A percentile compares a stretch with the other conserved stretches of the same genome.
Conservation (phyloP, 2,113 vertebrate genomes). For the Glaucomys volans region DNA sequence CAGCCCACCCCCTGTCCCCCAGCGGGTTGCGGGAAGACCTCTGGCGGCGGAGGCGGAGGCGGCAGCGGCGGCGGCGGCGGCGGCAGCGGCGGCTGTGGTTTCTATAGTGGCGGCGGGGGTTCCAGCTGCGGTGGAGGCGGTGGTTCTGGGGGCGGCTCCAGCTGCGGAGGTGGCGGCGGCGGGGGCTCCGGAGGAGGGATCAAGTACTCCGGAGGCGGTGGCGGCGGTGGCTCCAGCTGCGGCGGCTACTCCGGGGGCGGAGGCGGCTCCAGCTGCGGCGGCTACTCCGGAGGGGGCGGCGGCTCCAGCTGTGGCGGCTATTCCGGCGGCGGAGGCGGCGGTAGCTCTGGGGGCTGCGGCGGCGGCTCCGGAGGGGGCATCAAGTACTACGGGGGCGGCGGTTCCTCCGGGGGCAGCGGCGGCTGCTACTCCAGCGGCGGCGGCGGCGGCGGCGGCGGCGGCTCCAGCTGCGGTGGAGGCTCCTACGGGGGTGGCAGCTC, state of each 20-base stretch:
- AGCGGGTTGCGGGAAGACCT: slow-evolving; percentile 52
- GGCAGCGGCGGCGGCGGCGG: neutral
- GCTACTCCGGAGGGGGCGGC: neutral
- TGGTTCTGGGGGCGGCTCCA: neutral
- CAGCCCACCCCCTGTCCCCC: slow-evolving; percentile 75
- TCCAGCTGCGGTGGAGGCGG: neutral
- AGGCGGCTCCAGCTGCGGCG: neutral
- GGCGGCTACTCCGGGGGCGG: neutral
- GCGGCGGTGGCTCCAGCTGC: neutral
- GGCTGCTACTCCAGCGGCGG: neutral
- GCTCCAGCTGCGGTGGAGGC: neutral
- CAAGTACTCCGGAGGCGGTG: neutral
- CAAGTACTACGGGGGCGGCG: neutral
- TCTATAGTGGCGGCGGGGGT: neutral
- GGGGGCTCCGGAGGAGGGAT: neutral
- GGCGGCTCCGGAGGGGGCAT: neutral
- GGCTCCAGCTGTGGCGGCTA: neutral
- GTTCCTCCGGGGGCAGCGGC: neutral
- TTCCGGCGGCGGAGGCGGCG: neutral
- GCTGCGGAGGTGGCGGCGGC: neutral
- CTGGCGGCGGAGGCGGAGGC: slow-evolving; percentile 5
- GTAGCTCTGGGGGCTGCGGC: neutral
- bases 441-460: neutral
- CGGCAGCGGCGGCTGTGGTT: neutral
- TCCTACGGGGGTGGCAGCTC: neutral